Conservation (phyloP, 2,797 vertebrate species). For the Fistularia commersonii region DNA sequence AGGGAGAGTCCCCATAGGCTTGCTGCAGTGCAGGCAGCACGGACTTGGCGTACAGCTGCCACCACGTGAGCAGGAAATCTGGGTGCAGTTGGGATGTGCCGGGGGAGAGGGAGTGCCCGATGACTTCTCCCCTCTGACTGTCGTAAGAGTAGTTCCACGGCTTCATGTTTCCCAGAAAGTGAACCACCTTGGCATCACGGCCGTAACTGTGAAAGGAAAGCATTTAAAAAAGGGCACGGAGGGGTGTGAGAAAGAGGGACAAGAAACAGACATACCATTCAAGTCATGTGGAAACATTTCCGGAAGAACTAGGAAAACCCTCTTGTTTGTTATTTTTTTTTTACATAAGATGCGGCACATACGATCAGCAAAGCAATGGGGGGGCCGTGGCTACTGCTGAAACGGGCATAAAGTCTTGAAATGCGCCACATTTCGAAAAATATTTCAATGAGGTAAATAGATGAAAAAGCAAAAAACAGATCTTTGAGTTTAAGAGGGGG, state of each 20-base stretch:
- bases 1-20: constrained; percentile 74
- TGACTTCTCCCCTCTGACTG: constrained; percentile 77
- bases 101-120: constrained; percentile 61
- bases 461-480: no score
- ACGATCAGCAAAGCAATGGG: no score
- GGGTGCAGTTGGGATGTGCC: constrained; percentile 77
- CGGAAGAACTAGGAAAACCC: no score
- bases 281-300: no score
- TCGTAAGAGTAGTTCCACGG: constrained; percentile 90
- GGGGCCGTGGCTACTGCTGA: no score
- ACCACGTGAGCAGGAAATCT: constrained; percentile 90
- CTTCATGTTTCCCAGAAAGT: constrained; percentile 91
- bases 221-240: no score
- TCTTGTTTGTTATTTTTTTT: no score
- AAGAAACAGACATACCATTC: background rate
- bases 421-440: no score
- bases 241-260: background rate
- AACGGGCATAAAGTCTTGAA: no score
- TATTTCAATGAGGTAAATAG: no score
- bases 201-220: constrained; percentile 80
- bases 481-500: no score
- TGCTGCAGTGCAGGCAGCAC: constrained; percentile 79
- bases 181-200: constrained; percentile 88
- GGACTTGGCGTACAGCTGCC: constrained; percentile 79
- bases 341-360: no score